These are phyloP conservation scores for Dryococelus australis DNA, from an alignment of 2,888 invertebrate species.

Conservation along the genomic window DNA sequence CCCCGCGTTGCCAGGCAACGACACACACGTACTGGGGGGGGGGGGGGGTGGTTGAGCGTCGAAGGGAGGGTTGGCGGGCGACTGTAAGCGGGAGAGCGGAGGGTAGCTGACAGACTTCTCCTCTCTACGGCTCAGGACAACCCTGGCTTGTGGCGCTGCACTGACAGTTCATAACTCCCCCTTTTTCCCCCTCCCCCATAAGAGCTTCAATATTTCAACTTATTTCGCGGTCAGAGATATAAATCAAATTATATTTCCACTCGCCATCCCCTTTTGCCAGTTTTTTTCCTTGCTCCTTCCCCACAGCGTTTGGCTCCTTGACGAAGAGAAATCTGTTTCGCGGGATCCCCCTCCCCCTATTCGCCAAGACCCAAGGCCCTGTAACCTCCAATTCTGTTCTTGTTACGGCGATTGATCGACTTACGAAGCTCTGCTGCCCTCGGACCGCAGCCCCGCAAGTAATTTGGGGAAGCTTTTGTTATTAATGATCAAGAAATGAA, in stretches of 20 bases:
- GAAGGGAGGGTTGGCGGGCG: background rate
- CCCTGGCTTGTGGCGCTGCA: background rate
- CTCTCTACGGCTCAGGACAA: background rate
- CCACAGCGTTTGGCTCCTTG: background rate
- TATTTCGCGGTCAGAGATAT: constrained; percentile 13
- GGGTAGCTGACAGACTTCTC: background rate
- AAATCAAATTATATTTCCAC: constrained; percentile 16
- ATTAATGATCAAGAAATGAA: constrained; percentile 2
- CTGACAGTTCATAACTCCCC: constrained; percentile 6
- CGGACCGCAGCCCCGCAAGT: background rate
- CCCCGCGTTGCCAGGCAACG: background rate
- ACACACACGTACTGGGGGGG: background rate
- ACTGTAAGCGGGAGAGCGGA: background rate
- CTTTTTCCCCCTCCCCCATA: background rate
- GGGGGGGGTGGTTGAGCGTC: background rate
- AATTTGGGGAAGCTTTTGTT: background rate
- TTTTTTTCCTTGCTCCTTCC: too few relatives aligned
- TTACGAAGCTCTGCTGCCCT: background rate
- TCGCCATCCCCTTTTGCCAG: background rate
- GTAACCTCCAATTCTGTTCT: background rate
- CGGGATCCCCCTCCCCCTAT: background rate
- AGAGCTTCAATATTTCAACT: background rate
- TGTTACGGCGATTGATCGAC: constrained; percentile 16
- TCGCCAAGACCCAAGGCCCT: background rate
- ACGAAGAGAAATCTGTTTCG: constrained; percentile 16